Conservation (phyloP, 2,113 vertebrate genomes). For the Actenoides hombroni region DNA sequence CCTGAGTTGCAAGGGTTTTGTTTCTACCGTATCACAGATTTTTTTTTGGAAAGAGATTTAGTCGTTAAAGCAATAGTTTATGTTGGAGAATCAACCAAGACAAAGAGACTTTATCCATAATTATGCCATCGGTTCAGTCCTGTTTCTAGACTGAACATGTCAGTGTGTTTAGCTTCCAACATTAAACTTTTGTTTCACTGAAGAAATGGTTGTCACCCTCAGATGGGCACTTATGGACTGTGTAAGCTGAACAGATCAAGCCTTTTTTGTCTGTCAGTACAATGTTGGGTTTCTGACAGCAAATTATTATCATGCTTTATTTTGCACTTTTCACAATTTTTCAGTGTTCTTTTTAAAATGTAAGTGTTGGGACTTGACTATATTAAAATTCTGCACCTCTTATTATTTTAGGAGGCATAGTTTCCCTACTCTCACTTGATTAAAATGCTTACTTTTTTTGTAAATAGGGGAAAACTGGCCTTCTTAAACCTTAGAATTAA, state of each 20-base stretch:
- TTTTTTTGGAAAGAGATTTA: neutral
- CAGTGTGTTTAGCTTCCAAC: neutral
- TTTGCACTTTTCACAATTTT: neutral
- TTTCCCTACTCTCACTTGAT: neutral
- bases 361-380: neutral
- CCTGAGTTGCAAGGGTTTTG: neutral
- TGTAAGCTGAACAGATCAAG: neutral
- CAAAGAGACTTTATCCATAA: neutral
- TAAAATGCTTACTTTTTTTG: neutral
- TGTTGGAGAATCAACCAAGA: neutral
- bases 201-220: neutral
- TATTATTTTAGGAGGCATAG: neutral
- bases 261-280: neutral
- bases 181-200: neutral
- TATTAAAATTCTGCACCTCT: neutral
- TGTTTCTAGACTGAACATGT: slow-evolving; percentile 9
- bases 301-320: neutral
- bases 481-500: neutral
- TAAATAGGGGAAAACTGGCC: neutral
- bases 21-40: neutral
- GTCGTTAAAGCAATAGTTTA: neutral
- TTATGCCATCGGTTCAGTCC: neutral
- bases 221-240: neutral
- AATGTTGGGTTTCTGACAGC: neutral
- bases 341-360: neutral